A percentile compares a stretch with the other conserved stretches of the same genome.
Conservation (phyloP, 2,888 invertebrate genomes). For the Acleris emargana region DNA sequence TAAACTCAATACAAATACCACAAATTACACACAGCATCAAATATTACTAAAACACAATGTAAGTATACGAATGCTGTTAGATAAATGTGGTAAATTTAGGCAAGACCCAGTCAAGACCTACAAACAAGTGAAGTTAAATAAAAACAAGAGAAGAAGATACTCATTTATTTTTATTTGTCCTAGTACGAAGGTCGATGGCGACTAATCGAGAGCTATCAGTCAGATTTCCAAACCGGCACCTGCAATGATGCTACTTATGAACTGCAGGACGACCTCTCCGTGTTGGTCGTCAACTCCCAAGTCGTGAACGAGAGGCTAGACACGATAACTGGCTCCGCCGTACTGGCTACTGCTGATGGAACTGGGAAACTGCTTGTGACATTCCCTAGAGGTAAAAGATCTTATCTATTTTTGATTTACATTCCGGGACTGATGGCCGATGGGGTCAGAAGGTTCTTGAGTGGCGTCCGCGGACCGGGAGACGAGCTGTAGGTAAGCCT, state of each 20-base stretch:
- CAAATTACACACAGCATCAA: no score
- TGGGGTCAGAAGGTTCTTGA: no score
- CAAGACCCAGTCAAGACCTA: no score
- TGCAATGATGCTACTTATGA: constrained; percentile 60
- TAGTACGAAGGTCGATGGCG: constrained; percentile 62
- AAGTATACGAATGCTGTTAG: no score
- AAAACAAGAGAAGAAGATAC: not conserved
- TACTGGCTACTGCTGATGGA: constrained; percentile 78
- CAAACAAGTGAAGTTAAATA: no score
- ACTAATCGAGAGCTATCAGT: constrained; percentile 58
- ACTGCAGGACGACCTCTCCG: constrained; percentile 41
- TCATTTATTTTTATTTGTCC: constrained; percentile 2
- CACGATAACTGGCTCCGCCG: constrained; percentile 55
- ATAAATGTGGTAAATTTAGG: no score
- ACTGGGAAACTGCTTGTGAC: constrained; percentile 84
- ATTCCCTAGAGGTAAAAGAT: constrained; percentile 74
- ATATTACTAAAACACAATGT: no score
- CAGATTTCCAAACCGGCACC: constrained; percentile 56
- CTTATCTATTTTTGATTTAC: not conserved
- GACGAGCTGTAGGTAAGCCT: no score
- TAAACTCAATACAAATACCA: no score
- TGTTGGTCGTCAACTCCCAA: constrained; percentile 58
- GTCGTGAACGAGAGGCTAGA: constrained; percentile 52
- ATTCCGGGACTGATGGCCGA: no score
- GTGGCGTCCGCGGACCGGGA: no score